Base-by-base conservation (phyloP, 2,113 vertebrate species). In the Oryzias celebensis region DNA sequence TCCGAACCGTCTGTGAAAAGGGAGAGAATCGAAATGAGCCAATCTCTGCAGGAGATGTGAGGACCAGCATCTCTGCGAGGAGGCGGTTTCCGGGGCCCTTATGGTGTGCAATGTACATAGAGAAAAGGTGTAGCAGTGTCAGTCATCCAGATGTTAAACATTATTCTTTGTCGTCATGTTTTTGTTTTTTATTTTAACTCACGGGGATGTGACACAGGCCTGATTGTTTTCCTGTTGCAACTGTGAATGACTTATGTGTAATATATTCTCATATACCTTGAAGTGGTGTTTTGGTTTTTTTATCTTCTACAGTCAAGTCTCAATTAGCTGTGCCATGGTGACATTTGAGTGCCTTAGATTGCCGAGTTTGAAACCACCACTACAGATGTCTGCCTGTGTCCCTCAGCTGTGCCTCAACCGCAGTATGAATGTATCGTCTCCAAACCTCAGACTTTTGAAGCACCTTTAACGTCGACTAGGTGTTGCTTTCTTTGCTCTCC, bases 41-140 rank as follows among this genome's bases (percentile, higher is more conserved):
- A 94, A 87, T 91, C 95, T 1, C 91, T 97, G 90, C 96, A 97
- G 91, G 94, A 95, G 80, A 93, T 97, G 91, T 97, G 85, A 92
- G 14, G 36, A 62, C 24, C 73, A 41, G 70, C 52, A 6, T 44
- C 49, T 36, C 46, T 22, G 28, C 3, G 2, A 54, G 45, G 1
- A 14, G 17, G 62, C n/a, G 54, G 26, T 60, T 42, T 42, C 31
- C 5, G 23, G 10, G 50, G 55, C 31, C 49, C 14, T 45, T n/a
- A 2, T 60, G 24, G 69, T 48, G 78, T 68, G 81, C 67, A 59
- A 72, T 85, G 83, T 89, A 83, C 66, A 89, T 85, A 87, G 20
- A 71, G 23, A 73, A 61, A 65, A 65, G 10, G 62, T 63, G 82
- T 78, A 73, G 78, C 68, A 66, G 36, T 7, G 52, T 75, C 69